Evolutionary conservation across 2,113 vertebrate species (phyloP).

Genomic region (Ictalurus punctatus): DNA sequence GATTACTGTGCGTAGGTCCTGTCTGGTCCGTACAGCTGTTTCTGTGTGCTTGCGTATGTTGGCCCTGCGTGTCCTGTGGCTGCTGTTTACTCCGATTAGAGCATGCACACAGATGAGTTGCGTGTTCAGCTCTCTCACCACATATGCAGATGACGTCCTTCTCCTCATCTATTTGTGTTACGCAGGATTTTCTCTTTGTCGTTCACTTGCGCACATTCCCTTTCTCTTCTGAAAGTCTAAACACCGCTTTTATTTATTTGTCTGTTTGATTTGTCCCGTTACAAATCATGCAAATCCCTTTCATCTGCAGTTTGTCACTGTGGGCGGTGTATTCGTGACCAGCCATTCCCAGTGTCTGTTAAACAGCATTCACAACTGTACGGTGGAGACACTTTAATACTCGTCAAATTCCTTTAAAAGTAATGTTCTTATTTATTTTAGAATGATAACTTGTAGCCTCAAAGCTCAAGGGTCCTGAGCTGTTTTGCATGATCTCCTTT

Average conservation of each 20-base stretch:
- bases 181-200: slow-evolving; percentile 9
- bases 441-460: not conserved
- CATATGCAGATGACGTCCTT: slow-evolving; percentile 46
- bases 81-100: slow-evolving; percentile 47
- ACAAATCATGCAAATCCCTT: slow-evolving; percentile 36
- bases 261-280: slow-evolving; percentile 28
- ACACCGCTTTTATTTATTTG: slow-evolving; percentile 31
- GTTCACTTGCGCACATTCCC: not conserved
- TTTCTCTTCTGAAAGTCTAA: slow-evolving; percentile 34
- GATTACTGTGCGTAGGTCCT: slow-evolving; percentile 13
- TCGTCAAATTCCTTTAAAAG: not conserved
- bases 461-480: not conserved
- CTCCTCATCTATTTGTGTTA: slow-evolving; percentile 42
- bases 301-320: slow-evolving; percentile 50
- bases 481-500: not conserved
- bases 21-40: slow-evolving; percentile 30
- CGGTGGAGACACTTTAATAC: not conserved
- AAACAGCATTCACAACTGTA: not conserved
- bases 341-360: not conserved
- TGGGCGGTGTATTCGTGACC: slow-evolving; percentile 23
- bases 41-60: slow-evolving; percentile 31
- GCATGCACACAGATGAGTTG: slow-evolving; percentile 37
- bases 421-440: not conserved
- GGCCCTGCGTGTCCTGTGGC: not conserved
- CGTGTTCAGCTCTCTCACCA: slow-evolving; percentile 40